phyloP scores from a whole-genome alignment of 2,888 invertebrate species.

The Tipula unca region DNA sequence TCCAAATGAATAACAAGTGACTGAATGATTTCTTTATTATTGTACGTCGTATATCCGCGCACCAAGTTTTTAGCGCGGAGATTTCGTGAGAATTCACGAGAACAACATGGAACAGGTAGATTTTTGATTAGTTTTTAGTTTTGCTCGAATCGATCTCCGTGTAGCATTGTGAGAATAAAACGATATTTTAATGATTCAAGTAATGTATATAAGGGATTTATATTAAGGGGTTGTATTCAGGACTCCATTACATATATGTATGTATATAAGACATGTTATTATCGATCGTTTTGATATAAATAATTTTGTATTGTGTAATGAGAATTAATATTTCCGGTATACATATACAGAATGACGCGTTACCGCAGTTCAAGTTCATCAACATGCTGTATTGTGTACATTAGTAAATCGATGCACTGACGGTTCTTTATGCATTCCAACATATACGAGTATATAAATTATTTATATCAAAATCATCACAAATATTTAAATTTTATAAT shows the following conservation, averaged over 20 bases:
- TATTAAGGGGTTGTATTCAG: neutral
- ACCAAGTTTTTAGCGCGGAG: neutral
- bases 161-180: neutral
- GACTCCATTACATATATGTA: neutral
- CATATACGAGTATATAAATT: neutral
- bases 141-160: neutral
- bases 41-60: neutral
- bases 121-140: neutral
- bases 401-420: neutral
- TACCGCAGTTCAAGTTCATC: neutral
- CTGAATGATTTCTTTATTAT: neutral
- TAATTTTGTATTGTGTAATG: neutral
- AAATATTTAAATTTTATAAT: neutral
- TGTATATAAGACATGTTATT: neutral
- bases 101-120: neutral
- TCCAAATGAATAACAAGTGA: conserved; percentile 8
- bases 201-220: neutral
- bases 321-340: neutral
- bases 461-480: neutral
- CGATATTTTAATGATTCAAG: neutral
- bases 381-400: neutral
- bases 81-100: neutral
- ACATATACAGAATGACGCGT: neutral
- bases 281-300: neutral
- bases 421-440: neutral